Base-by-base conservation (phyloP, 2,113 vertebrate species). In the Hemichromis elongatus region DNA sequence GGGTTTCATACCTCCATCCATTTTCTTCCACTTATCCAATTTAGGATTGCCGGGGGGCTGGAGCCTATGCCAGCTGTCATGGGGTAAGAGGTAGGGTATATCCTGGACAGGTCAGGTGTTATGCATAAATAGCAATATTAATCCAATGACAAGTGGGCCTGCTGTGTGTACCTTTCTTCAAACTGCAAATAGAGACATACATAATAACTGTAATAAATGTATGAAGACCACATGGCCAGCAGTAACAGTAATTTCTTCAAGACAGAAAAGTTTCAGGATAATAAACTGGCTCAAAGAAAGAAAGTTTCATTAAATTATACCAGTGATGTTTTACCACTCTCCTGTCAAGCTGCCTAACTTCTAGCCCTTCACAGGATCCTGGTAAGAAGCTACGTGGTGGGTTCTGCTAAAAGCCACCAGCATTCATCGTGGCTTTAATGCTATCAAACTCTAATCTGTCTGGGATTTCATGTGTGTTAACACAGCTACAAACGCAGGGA, bases 381-480 rank as follows among this genome's bases (percentile, higher is more conserved):
- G 3, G 21, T 84, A 75, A 73, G 77, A 90, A 66, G 79, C 87
- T 85, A 40, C 35, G 35, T 50, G 83, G 80, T 53, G 50, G 70
- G 86, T 85, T 92, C 90, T 79, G 90, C 88, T 61, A 33, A 85
- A 92, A 92, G 87, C 90, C 92, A 90, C 87, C 94, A 92, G 83
- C 92, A 84, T 91, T 91, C 93, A 88, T 91, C 87, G 3, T 59
- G 82, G 90, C 89, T 95, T 94, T 95, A 92, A 90, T 55, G 83
- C 93, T 92, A 95, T 95, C 94, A 88, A 89, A 91, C 89, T 90
- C 83, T 96, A 96, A 96, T 96, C 94, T 95, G 94, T 92, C 93
- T 92, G 90, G 94, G 95, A 96, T 96, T 95, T 92, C 84, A 83
- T 80, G 86, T 94, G 94, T 95, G 94, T 96, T 96, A 95, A 96